Evolutionary conservation across 2,888 invertebrate species (phyloP), one percentile per base, ranked within the genome.

Genomic region (Oegoconia quadripuncta): DNA sequence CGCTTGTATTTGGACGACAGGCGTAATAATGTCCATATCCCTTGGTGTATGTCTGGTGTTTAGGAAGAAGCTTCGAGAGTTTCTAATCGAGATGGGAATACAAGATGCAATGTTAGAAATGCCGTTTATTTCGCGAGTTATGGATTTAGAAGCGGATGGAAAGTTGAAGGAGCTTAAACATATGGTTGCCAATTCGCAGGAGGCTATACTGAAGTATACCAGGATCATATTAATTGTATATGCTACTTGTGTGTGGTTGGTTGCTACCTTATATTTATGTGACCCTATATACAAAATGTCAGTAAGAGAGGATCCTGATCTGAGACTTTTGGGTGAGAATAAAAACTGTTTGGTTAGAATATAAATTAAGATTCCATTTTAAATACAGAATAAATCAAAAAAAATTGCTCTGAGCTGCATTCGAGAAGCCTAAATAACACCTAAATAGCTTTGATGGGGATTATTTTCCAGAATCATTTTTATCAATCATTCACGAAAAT

Each of bases 1-100:
- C 0, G 75, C 79, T n/a, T 78, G 80, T 39, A 69, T 84, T 25
- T 87, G 86, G 83, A 70, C 74, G 0, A 84, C 84, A 0, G 81
- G 78, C 2, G 59, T 80, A 0, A 79, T 83, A 2, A 77, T 82
- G 75, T 74, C 74, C 0, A 75, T 82, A 6, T 71, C 79, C 1
- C 50, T 83, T 2, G 66, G 63, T 0, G 53, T 86, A 1, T 83
- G 78, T 14, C 46, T 83, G 12, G 16, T 70, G 36, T 86, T 75
- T 41, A 62, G 76, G 15, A 58, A 55, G 0, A 48, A 79, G 20
- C 76, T 86, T 32, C 52, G 75, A 6, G 36, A 28, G 2, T 83
- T 81, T 35, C 48, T 87, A 0, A 48, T 57, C 12, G 65, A 70
- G 37, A 57, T 68, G 48, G 55, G 45, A 1, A 67, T 68, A 13